A percentile compares a stretch with the other conserved stretches of the same genome.
phyloP scores from a whole-genome alignment of 2,888 invertebrate species.

The Drosophila helvetica region DNA sequence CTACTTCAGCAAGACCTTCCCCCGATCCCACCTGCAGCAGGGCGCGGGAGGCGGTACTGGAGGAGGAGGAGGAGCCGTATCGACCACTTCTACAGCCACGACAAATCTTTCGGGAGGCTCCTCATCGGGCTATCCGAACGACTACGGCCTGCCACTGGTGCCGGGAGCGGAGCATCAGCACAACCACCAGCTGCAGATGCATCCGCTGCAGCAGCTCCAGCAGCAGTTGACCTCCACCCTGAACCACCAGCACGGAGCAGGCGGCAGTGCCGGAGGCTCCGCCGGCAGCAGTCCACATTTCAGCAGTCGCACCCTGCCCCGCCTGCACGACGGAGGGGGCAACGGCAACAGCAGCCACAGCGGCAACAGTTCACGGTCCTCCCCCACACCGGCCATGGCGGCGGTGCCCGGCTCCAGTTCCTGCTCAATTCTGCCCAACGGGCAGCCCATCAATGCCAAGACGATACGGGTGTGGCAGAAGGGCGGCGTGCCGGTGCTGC shows the following conservation, averaged over 20 bases:
- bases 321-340: slow-evolving; percentile 66
- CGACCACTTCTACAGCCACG: slow-evolving; percentile 82
- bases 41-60: slow-evolving; percentile 3
- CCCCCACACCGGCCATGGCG: slow-evolving; percentile 57
- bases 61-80: slow-evolving; percentile 65
- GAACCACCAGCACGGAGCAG: slow-evolving; percentile 59
- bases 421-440: slow-evolving; percentile 81
- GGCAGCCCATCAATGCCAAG: slow-evolving; percentile 87
- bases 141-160: slow-evolving; percentile 90
- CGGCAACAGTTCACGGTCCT: slow-evolving; percentile 54
- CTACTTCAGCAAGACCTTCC: slow-evolving; percentile 87
- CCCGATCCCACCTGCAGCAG: slow-evolving; percentile 84
- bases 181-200: slow-evolving; percentile 82
- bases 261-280: slow-evolving; percentile 75
- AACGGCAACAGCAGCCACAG: no score
- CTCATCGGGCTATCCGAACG: slow-evolving; percentile 88
- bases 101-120: slow-evolving; percentile 76
- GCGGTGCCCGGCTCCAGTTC: slow-evolving; percentile 62
- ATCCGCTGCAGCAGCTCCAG: slow-evolving; percentile 85
- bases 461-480: slow-evolving; percentile 94
- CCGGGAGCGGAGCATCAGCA: slow-evolving; percentile 84
- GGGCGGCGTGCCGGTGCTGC: slow-evolving; percentile 92
- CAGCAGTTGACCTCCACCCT: slow-evolving; percentile 75
- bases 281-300: slow-evolving; percentile 74
- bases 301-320: slow-evolving; percentile 74